Conservation (phyloP, 2,113 vertebrate species). For the Oplegnathus fasciatus region DNA sequence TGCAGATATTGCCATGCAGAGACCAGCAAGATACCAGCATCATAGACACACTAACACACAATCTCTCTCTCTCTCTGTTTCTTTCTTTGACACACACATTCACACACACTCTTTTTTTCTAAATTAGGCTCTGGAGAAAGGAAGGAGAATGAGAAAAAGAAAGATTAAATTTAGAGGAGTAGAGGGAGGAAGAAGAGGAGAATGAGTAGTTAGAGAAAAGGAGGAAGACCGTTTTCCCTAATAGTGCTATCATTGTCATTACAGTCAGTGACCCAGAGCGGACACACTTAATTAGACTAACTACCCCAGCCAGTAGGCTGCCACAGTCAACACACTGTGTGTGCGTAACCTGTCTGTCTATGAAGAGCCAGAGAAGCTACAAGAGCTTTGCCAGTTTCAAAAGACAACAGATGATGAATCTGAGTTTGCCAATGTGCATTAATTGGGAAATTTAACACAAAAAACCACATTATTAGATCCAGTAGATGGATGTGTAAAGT, state of each 20-base stretch:
- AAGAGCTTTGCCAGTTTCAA: slow-evolving; percentile 17
- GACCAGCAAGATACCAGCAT: not conserved
- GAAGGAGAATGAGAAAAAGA: not conserved
- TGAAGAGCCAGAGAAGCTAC: slow-evolving; percentile 35
- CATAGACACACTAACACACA: not conserved
- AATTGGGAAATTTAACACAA: slow-evolving; percentile 25
- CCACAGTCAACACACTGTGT: slow-evolving; percentile 34
- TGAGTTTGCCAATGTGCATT: slow-evolving; percentile 42
- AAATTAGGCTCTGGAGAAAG: slow-evolving; percentile 8
- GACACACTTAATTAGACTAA: slow-evolving; percentile 65
- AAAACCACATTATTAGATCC: slow-evolving; percentile 35
- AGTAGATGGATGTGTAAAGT: slow-evolving; percentile 27
- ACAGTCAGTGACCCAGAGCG: slow-evolving; percentile 53
- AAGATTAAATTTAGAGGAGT: slow-evolving; percentile 24
- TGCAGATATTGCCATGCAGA: not conserved
- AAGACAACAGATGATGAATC: slow-evolving; percentile 29
- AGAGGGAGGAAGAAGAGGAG: slow-evolving; percentile 4
- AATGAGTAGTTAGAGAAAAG: not conserved
- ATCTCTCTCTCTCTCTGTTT: not conserved
- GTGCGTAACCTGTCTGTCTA: slow-evolving; percentile 15
- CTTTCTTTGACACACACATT: not conserved
- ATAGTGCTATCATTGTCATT: slow-evolving; percentile 64
- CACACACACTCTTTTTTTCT: not conserved
- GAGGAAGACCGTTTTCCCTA: not conserved
- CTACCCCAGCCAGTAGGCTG: slow-evolving; percentile 33